phyloP scores from a whole-genome alignment of 2,888 invertebrate genomes.

The Minunthozetes semirufus region DNA sequence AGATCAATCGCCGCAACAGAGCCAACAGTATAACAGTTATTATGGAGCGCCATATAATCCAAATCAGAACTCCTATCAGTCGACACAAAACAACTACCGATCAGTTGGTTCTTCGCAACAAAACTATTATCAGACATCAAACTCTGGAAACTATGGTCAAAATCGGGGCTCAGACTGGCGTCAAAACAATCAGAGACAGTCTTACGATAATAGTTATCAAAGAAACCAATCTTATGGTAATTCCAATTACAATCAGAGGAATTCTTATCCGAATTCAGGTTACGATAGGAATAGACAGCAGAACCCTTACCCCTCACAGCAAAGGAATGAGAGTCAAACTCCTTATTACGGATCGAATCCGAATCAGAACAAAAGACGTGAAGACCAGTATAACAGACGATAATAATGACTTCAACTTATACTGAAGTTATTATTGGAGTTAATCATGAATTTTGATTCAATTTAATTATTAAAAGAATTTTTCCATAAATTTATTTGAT shows the following conservation, averaged over 20 bases:
- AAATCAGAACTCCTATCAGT: neutral
- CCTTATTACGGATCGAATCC: conserved; percentile 4
- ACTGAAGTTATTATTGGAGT: neutral
- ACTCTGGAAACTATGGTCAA: neutral
- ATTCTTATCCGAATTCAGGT: neutral
- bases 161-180: neutral
- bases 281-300: neutral
- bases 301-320: neutral
- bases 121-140: neutral
- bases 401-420: neutral
- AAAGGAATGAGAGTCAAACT: neutral
- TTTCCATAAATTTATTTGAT: neutral
- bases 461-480: neutral
- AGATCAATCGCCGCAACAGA: conserved; percentile 5
- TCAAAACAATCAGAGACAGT: neutral
- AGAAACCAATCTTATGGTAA: neutral
- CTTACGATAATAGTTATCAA: neutral
- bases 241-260: neutral
- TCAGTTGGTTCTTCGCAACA: neutral
- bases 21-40: conserved; percentile 12
- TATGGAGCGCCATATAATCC: neutral
- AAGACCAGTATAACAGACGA: conserved; percentile 1
- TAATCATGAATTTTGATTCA: neutral
- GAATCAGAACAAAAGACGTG: neutral
- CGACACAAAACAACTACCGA: neutral